phyloP scores from a whole-genome alignment of 2,888 invertebrate genomes.

The Allophyes oxyacanthae region DNA sequence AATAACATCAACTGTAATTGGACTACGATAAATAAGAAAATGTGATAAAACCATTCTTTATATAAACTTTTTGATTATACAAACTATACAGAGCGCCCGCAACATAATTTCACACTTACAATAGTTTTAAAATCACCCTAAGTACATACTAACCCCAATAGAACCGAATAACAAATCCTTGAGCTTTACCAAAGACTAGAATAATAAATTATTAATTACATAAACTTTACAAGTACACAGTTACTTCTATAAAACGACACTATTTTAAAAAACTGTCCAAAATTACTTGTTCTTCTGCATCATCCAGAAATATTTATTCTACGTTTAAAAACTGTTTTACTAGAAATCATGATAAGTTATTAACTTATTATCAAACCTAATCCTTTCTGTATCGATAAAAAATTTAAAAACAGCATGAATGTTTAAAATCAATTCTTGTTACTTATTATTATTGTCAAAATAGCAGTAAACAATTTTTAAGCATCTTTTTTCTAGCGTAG shows the following conservation, averaged over 20 bases:
- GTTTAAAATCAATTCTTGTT: constrained; percentile 17
- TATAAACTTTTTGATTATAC: constrained; percentile 50
- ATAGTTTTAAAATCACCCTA: constrained; percentile 52
- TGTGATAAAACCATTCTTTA: constrained; percentile 38
- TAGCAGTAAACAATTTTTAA: constrained; percentile 38
- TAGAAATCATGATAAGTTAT: constrained; percentile 23
- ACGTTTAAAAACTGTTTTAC: constrained; percentile 19
- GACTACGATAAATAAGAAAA: constrained; percentile 46
- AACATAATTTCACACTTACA: constrained; percentile 36
- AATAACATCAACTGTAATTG: constrained; percentile 39
- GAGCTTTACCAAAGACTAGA: constrained; percentile 87
- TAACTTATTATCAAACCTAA: constrained; percentile 39
- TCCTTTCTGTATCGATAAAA: constrained; percentile 47
- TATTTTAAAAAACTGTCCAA: constrained; percentile 37
- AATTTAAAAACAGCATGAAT: constrained; percentile 28
- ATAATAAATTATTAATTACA: constrained; percentile 73
- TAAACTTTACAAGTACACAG: constrained; percentile 54
- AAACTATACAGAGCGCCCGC: constrained; percentile 22
- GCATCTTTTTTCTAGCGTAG: constrained; percentile 6
- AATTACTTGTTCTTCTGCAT: constrained; percentile 29
- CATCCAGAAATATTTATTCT: constrained; percentile 16
- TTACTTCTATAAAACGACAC: constrained; percentile 46
- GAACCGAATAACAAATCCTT: constrained; percentile 70
- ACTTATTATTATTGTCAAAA: constrained; percentile 51
- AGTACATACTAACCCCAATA: constrained; percentile 61